phyloP scores from a whole-genome alignment of 2,888 invertebrate species.

The Anthoptus insignis region DNA sequence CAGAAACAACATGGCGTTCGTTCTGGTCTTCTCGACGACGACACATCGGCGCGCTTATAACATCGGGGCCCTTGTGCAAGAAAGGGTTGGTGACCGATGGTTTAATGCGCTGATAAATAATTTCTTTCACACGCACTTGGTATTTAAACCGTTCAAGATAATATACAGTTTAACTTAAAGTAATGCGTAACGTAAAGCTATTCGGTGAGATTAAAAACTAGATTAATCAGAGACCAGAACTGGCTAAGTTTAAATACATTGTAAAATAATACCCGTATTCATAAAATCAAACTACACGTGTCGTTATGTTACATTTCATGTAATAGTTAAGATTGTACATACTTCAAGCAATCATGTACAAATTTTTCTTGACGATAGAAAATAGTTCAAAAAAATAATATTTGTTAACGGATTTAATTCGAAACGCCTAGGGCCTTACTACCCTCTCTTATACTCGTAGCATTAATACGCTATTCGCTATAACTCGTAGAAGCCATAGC shows the following conservation, averaged over 20 bases:
- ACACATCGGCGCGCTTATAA: too few relatives aligned
- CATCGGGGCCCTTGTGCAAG: too few relatives aligned
- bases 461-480: too few relatives aligned
- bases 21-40: too few relatives aligned
- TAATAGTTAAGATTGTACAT: neutral
- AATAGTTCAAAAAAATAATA: neutral
- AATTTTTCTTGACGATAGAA: neutral
- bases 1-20: too few relatives aligned
- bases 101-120: too few relatives aligned
- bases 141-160: neutral
- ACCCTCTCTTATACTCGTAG: too few relatives aligned
- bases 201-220: conserved; percentile 30
- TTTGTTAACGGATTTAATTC: too few relatives aligned
- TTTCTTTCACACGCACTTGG: too few relatives aligned
- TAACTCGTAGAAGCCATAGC: too few relatives aligned
- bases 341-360: neutral
- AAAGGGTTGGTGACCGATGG: too few relatives aligned
- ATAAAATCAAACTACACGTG: conserved; percentile 11
- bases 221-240: conserved; percentile 8
- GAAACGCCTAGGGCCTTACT: too few relatives aligned
- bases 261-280: conserved; percentile 48
- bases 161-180: conserved; percentile 7
- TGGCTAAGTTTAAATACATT: conserved; percentile 12
- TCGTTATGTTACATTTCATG: neutral
- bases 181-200: conserved; percentile 29